A percentile compares a stretch with the other conserved stretches of the same genome.
phyloP scores from a whole-genome alignment of 2,797 vertebrate species.

The Phoebastria nigripes region DNA sequence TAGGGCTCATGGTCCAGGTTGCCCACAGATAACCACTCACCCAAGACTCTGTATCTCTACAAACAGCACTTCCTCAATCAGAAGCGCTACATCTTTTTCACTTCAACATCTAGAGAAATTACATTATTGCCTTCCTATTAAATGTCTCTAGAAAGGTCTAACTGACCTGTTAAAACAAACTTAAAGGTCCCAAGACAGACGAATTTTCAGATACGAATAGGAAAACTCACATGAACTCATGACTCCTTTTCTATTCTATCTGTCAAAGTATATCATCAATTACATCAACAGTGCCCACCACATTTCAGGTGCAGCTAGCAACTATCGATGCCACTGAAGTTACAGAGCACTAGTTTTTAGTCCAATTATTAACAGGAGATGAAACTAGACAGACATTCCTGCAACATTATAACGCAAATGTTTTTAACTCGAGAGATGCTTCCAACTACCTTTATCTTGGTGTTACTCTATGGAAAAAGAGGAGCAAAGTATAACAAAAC shows the following conservation, averaged over 20 bases:
- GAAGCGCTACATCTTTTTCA: background rate
- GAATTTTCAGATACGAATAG: background rate
- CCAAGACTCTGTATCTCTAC: background rate
- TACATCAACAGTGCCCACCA: background rate
- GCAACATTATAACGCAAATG: background rate
- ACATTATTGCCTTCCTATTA: background rate
- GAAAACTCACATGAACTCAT: background rate
- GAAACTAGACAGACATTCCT: background rate
- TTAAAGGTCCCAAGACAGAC: slow-evolving; percentile 19
- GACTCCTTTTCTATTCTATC: background rate
- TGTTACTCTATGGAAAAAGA: background rate
- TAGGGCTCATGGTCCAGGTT: background rate
- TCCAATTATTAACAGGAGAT: background rate
- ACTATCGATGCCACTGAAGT: background rate
- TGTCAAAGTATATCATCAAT: background rate
- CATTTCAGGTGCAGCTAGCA: background rate
- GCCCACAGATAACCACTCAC: background rate
- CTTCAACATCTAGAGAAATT: background rate
- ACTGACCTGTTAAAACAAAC: slow-evolving; percentile 26
- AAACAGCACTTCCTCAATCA: background rate
- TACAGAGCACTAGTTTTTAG: background rate
- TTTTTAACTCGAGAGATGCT: background rate
- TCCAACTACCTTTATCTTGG: background rate
- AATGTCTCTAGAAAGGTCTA: slow-evolving; percentile 30
- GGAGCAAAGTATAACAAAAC: background rate